Evolutionary conservation across 2,113 vertebrate species (phyloP).

Genomic region (Monopterus albus): DNA sequence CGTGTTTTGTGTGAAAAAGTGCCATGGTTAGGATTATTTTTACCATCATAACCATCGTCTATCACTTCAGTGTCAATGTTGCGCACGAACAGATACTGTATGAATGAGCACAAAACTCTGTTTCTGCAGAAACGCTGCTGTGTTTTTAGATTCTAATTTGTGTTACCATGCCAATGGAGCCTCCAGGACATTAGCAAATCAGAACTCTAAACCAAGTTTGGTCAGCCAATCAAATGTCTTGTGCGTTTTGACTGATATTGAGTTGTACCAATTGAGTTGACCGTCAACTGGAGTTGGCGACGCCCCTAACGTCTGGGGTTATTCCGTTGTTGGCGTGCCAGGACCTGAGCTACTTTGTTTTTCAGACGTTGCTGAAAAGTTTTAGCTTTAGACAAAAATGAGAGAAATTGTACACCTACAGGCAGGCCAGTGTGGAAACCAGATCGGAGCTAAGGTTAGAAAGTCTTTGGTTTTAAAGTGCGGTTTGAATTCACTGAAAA

Average conservation of each 20-base stretch:
- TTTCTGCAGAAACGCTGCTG: background rate
- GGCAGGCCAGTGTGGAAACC: constrained; percentile 71
- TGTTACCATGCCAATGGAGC: constrained; percentile 37
- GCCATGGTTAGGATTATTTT: too few species aligned
- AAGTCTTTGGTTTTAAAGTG: background rate
- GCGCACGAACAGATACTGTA: too few species aligned
- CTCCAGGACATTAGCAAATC: constrained; percentile 14
- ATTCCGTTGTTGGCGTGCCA: constrained; percentile 12
- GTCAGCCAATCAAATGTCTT: constrained; percentile 31
- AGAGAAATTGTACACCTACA: constrained; percentile 72
- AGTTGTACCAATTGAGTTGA: constrained; percentile 3
- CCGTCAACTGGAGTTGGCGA: background rate
- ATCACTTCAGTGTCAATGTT: too few species aligned
- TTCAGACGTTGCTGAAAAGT: background rate
- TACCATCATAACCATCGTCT: too few species aligned
- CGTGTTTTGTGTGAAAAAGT: too few species aligned
- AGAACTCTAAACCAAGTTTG: background rate
- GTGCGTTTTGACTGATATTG: background rate
- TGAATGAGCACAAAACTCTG: too few species aligned
- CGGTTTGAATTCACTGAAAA: background rate
- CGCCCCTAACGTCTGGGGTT: background rate
- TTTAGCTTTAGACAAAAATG: constrained; percentile 39
- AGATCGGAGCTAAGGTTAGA: constrained; percentile 67
- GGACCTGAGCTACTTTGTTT: background rate
- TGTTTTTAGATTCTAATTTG: background rate